These are phyloP conservation scores for Dufourea novaeangliae DNA, from an alignment of 1,140 invertebrate species.

Conservation along the genomic window DNA sequence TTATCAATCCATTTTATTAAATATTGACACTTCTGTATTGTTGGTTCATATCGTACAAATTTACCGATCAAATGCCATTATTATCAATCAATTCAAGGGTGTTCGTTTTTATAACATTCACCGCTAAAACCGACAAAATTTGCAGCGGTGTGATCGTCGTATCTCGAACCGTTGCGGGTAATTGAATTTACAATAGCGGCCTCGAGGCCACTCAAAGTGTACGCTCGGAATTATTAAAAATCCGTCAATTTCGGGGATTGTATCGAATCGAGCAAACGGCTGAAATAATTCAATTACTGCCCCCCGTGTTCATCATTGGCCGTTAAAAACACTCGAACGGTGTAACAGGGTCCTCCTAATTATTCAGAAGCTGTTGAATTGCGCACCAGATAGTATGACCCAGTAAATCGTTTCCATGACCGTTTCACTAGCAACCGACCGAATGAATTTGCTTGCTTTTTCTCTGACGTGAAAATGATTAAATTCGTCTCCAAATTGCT, in stretches of 20 bases:
- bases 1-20: too few relatives aligned
- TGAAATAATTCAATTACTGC: neutral
- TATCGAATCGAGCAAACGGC: neutral
- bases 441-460: neutral
- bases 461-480: neutral
- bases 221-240: slow-evolving; percentile 3
- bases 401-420: neutral
- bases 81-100: too few relatives aligned
- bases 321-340: neutral
- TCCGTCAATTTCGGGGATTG: neutral
- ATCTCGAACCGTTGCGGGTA: neutral
- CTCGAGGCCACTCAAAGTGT: neutral
- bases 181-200: neutral
- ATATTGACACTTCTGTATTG: too few relatives aligned
- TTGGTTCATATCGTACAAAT: too few relatives aligned
- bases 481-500: neutral
- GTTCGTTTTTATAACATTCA: too few relatives aligned
- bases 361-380: neutral
- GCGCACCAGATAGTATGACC: neutral
- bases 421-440: too few relatives aligned
- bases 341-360: neutral
- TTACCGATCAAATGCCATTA: too few relatives aligned
- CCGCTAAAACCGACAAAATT: neutral
- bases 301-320: too few relatives aligned
- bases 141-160: neutral